A percentile compares a stretch with the other conserved stretches of the same genome.
phyloP scores from a whole-genome alignment of 2,797 vertebrate genomes.

The Lycodopsis pacificus region DNA sequence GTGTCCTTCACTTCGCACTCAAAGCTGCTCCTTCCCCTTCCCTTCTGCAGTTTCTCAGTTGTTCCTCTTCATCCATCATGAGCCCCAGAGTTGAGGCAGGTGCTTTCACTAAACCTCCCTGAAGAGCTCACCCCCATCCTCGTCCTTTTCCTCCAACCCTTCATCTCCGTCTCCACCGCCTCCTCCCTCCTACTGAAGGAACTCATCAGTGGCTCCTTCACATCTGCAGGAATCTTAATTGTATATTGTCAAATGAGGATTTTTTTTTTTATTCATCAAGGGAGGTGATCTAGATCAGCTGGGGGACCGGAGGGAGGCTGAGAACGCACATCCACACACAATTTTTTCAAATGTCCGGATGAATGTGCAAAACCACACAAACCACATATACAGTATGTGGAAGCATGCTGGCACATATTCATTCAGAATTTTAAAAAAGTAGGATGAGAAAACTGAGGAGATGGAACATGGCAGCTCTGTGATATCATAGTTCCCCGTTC shows the following conservation, averaged over 20 bases:
- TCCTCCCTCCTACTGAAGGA: constrained; percentile 43
- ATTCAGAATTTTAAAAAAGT: background rate
- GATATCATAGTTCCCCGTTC: constrained; percentile 33
- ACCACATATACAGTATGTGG: background rate
- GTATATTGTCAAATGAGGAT: constrained; percentile 63
- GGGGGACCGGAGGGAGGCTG: constrained; percentile 18
- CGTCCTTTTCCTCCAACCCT: background rate
- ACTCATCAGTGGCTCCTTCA: constrained; percentile 69
- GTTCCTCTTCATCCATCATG: constrained; percentile 72
- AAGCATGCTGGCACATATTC: background rate
- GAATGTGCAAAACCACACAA: background rate
- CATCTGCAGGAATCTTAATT: constrained; percentile 73
- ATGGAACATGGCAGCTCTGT: constrained; percentile 38
- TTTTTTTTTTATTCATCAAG: constrained; percentile 33
- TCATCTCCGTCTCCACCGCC: constrained; percentile 25
- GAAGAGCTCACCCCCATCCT: constrained; percentile 35
- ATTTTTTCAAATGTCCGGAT: background rate
- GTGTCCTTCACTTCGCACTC: constrained; percentile 64
- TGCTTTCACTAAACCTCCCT: constrained; percentile 69
- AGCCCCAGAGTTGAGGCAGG: constrained; percentile 65
- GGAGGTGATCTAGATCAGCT: constrained; percentile 52
- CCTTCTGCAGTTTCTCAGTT: constrained; percentile 42
- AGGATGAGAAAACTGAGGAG: constrained; percentile 25
- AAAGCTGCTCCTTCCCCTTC: constrained; percentile 22
- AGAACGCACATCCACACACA: background rate